Evolutionary conservation across 92 coral and sea anemone genomes (phyloP), one percentile per base, ranked within the genome.

Genomic region (Porites evermanni): DNA sequence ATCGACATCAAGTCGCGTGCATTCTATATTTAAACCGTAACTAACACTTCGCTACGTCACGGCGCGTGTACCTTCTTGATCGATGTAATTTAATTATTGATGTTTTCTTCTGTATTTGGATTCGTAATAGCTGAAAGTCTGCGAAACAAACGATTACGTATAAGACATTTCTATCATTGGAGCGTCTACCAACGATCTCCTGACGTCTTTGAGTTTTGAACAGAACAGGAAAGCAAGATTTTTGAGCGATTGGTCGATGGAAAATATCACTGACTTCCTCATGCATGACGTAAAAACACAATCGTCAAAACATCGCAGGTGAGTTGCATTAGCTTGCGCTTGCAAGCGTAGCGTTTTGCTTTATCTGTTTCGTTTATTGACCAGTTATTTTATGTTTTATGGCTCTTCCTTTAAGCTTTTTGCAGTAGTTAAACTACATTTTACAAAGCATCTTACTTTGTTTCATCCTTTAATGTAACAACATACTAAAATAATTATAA

Each of bases 251-350:
- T 47, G 26, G 18, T 69, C 47, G 72, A 78, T 78, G 71, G 72
- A 67, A 67, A 18, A 53, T 65, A 70, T 67, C 13, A 26, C 75
- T 0, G 29, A 54, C 54, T 68, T 68, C 47, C 44, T 54, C 19
- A 3, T 58, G 21, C 61, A 16, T 24, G 78, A 74, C 19, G 19
- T 17, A 51, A 29, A 70, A 13, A 70, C 14, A 24, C 20, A 16
- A 32, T 52, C 77, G 38, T 12, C 32, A n/a, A 59, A 70, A 69
- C 77, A 67, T 6, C 10, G 74, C 56, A 81, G 85, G 85, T 81
- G 18, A 18, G 85, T 81, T 53, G 76, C 76, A 12, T 18, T 12
- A 70, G 32, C 1, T 12, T 21, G 26, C 13, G 13, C 21, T 47
- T 8, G 59, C 59, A 5, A 12, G 59, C 12, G 10, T 8, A 1